Evolutionary conservation across 2,888 invertebrate genomes (phyloP), one percentile per base, ranked within the genome.

Genomic region (Plebejus argus): DNA sequence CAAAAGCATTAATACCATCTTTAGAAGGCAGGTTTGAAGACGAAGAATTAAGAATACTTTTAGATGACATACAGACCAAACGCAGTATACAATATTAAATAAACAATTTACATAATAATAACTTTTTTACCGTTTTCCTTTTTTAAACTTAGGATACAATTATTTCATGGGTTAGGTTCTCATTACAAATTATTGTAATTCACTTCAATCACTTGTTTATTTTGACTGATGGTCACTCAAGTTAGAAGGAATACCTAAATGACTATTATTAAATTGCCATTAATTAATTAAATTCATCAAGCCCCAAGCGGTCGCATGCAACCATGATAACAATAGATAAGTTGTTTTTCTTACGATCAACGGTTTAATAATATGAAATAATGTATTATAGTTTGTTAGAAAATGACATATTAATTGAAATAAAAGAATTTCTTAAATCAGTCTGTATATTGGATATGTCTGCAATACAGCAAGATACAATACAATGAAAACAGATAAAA

Each of bases 1-100:
- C 99, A 0, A 99, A 99, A 93, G 98, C 99, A 23, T 94, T 99
- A 15, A 99, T 99, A 87, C 99, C 99, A 79, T 99, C 99, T 82
- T 92, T 99, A 81, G 99, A 99, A 91, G 99, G 99, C 61, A 96
- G 99, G 84, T 98, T 99, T 93, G 99, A 99, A 91, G 99, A 99
- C 90, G 99, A 99, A 88, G 99, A 99, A 91, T 94, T 99, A n/a
- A 96, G 99, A 83, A 97, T 98, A 87, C 97, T 99, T 83, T 94
- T 99, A 79, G 99, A 99, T 87, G 99, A 99, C 87, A 99, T 99
- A 88, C 99, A 99, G 91, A 99, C 99, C 0, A 99, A 99, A 90
- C 96, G 99, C 87, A 99, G 99, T 91, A 97, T 99, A 87, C 99
- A 99, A 89, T 99, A 99, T 93, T 99, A 95, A 80, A 70, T 45